Evolutionary conservation across 2,888 invertebrate genomes (phyloP).

Genomic region (Mimas tiliae): DNA sequence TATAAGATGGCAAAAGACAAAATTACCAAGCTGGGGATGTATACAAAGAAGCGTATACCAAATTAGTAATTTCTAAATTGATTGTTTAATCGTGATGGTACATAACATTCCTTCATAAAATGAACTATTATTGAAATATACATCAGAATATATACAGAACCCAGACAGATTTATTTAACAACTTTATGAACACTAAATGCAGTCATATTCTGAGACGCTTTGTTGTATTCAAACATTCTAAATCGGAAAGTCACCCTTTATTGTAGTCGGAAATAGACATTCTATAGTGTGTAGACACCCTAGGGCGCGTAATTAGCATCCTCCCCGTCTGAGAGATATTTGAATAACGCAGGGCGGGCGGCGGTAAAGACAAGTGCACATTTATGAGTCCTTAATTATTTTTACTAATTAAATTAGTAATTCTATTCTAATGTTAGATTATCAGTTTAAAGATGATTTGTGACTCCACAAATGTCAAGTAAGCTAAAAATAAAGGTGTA

Average conservation of each 20-base stretch:
- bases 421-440: no score
- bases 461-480: no score
- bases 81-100: no score
- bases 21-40: no score
- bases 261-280: slow-evolving; percentile 49
- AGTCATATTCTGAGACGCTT: slow-evolving; percentile 36
- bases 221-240: slow-evolving; percentile 27
- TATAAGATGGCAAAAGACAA: no score
- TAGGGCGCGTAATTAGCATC: slow-evolving; percentile 72
- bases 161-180: slow-evolving; percentile 6
- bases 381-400: not conserved
- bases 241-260: slow-evolving; percentile 31
- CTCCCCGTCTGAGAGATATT: slow-evolving; percentile 67
- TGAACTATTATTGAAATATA: no score
- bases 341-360: slow-evolving; percentile 53
- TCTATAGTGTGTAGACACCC: slow-evolving; percentile 58
- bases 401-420: not conserved
- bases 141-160: not conserved
- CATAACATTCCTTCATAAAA: no score
- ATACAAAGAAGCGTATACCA: no score
- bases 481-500: no score
- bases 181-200: slow-evolving; percentile 16
- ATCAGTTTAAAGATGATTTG: no score
- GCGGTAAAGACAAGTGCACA: slow-evolving; percentile 28
- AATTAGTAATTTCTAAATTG: no score